Base-by-base conservation (phyloP, 2,888 invertebrate species). In the Villa cingulata region DNA sequence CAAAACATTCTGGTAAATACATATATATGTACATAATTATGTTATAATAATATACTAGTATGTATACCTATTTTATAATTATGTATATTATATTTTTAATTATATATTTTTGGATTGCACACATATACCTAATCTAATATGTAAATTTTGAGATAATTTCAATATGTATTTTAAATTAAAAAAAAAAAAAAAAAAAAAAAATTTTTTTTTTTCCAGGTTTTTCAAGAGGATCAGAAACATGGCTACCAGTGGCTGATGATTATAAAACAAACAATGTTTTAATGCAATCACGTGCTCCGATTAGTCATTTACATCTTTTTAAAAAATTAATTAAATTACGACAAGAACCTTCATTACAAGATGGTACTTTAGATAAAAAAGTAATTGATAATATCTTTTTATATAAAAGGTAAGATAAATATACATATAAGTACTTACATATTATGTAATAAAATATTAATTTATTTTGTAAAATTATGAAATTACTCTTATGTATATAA, bases 161-260 rank as follows among this genome's bases (percentile, higher is more conserved):
- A n/a, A 17, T 4, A 41, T 15, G 23, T 23, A 23, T 7, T 23
- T 23, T 23, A 23, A 23, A n/a, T n/a, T n/a, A n/a, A n/a, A n/a
- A n/a, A n/a, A 3, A 34, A 40, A 37, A 71, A 71, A 19, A 23
- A 12, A 45, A 17, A n/a, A n/a, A n/a, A n/a, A n/a, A n/a, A n/a
- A n/a, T n/a, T n/a, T 29, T 18, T n/a, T 6, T 16, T 14, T 37
- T 48, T 32, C 4, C 12, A 66, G 60, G 64, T 23, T 70, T 65
- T 36, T 63, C 66, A 2, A 55, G 57, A 14, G 63, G 57, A 2
- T 59, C 60, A 41, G 48, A 58, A 7, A 78, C 83, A 1, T 85
- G 85, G 84, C 61, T 85, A 7, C 84, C 84, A 1, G 77, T 85
- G 2, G 74, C 81, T 20, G 61, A 62, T 0, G 77, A 80, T 38